phyloP scores from a whole-genome alignment of 2,797 vertebrate genomes.

The Coendou prehensilis region DNA sequence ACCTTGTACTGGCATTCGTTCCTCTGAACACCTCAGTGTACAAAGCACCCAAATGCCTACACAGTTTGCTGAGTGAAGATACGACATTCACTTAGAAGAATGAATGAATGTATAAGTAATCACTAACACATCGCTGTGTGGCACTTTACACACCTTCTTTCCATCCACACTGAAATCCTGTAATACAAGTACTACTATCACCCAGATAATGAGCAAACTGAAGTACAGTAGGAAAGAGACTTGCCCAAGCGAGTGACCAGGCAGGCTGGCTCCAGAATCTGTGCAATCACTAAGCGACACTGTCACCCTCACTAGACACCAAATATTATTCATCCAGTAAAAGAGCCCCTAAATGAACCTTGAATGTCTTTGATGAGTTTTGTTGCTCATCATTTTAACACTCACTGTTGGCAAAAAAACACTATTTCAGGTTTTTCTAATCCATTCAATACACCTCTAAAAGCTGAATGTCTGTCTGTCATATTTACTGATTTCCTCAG shows the following conservation, averaged over 20 bases:
- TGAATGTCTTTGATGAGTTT: background rate
- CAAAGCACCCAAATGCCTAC: background rate
- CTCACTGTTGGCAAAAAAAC: background rate
- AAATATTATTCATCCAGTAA: background rate
- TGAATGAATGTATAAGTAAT: background rate
- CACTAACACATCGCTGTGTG: background rate
- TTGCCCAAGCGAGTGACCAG: background rate
- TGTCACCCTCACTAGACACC: background rate
- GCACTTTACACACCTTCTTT: background rate
- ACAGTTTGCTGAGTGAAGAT: background rate
- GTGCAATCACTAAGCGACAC: background rate
- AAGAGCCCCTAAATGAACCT: background rate
- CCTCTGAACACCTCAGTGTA: background rate
- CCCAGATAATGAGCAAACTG: background rate
- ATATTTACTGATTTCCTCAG: constrained; percentile 33
- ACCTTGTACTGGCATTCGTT: background rate
- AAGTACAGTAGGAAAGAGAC: background rate
- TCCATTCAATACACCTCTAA: background rate
- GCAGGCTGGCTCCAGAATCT: background rate
- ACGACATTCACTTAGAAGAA: background rate
- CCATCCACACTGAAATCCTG: background rate
- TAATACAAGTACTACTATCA: background rate
- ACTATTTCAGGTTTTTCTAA: constrained; percentile 28
- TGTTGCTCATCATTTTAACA: constrained; percentile 17
- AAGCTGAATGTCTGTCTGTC: background rate